A percentile compares a stretch with the other conserved stretches of the same genome.
phyloP scores from a whole-genome alignment of 2,113 vertebrate genomes.

The Noturus placidus region DNA sequence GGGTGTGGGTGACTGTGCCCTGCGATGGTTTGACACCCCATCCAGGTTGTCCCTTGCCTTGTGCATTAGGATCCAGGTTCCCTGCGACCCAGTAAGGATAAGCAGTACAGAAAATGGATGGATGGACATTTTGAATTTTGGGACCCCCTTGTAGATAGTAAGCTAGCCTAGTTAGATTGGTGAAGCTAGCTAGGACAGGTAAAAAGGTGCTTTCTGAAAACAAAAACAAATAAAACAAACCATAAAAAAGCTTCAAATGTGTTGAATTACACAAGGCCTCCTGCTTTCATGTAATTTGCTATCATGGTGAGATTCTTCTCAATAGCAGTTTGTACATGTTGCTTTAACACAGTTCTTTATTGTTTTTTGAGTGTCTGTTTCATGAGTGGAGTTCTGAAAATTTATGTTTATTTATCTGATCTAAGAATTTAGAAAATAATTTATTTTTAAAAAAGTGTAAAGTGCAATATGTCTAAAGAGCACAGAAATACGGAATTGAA shows the following conservation, averaged over 20 bases:
- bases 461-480: not conserved
- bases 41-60: too few species aligned
- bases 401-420: not conserved
- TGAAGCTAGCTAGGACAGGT: not conserved
- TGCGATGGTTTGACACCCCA: too few species aligned
- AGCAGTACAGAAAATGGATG: too few species aligned
- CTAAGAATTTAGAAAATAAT: not conserved
- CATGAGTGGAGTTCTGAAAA: not conserved
- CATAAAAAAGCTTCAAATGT: not conserved
- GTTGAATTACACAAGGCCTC: not conserved
- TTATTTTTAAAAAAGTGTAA: not conserved
- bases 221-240: not conserved
- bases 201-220: not conserved
- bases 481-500: too few species aligned
- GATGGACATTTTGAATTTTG: too few species aligned
- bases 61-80: too few species aligned
- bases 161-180: not conserved
- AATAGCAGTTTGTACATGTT: constrained; percentile 41
- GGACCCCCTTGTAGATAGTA: too few species aligned
- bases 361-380: constrained; percentile 24
- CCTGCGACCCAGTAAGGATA: too few species aligned
- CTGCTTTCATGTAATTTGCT: not conserved
- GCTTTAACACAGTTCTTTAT: constrained; percentile 55
- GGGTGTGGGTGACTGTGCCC: too few species aligned
- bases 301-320: constrained; percentile 44